Evolutionary conservation across 1,140 invertebrate species (phyloP).

Genomic region (Diploscapter pachys): DNA sequence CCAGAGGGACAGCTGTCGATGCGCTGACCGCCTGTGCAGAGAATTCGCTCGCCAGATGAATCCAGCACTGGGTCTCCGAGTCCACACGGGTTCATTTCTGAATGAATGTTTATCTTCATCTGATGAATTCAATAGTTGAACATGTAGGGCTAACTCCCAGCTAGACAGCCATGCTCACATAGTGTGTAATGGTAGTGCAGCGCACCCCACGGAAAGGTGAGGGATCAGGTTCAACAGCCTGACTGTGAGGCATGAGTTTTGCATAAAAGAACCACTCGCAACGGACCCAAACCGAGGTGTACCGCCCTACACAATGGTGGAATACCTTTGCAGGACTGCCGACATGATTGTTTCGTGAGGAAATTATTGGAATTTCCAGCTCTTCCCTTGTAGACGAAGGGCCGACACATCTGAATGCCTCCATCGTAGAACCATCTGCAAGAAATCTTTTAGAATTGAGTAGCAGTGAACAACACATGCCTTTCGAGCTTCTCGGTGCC

Average conservation of each 20-base stretch:
- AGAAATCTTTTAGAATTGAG: too few species aligned
- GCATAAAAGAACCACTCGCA: too few species aligned
- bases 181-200: too few species aligned
- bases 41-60: slow-evolving; percentile 39
- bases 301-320: too few species aligned
- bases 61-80: slow-evolving; percentile 50
- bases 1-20: slow-evolving; percentile 43
- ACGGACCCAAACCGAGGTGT: too few species aligned
- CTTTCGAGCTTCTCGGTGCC: slow-evolving; percentile 46
- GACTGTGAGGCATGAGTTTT: too few species aligned
- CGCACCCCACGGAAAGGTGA: too few species aligned
- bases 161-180: too few species aligned
- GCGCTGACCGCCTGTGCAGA: slow-evolving; percentile 44
- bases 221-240: too few species aligned
- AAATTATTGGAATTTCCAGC: slow-evolving; percentile 75
- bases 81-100: slow-evolving; percentile 53
- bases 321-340: slow-evolving; percentile 39
- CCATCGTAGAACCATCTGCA: slow-evolving; percentile 48
- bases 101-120: slow-evolving; percentile 4
- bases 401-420: slow-evolving; percentile 43
- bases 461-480: too few species aligned
- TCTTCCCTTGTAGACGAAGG: slow-evolving; percentile 49
- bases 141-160: slow-evolving; percentile 5
- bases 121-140: slow-evolving; percentile 27
- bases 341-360: slow-evolving; percentile 70